Conservation (phyloP, 2,797 vertebrate genomes). For the Chaetophractus vellerosus region DNA sequence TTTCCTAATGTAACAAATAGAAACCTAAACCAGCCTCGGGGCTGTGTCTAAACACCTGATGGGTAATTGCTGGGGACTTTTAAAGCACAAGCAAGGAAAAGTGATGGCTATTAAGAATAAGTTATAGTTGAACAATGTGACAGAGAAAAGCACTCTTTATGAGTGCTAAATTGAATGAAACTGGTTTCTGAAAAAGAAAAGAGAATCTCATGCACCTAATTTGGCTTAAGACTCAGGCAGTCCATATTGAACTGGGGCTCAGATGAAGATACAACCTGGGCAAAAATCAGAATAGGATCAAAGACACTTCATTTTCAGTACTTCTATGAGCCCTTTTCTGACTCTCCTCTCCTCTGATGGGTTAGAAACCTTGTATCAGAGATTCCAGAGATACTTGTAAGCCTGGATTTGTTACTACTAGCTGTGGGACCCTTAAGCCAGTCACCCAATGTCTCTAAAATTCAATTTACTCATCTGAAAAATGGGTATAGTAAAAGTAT, state of each 20-base stretch:
- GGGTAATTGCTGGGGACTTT: conserved; percentile 80
- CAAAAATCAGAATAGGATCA: neutral
- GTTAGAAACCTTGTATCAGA: neutral
- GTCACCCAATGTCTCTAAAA: neutral
- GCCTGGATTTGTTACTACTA: neutral
- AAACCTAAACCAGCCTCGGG: conserved; percentile 61
- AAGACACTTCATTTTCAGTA: neutral
- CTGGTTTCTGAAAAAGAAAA: conserved; percentile 44
- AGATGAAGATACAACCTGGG: neutral
- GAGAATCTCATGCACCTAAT: neutral
- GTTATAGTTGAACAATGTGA: conserved; percentile 74
- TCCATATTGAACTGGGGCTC: neutral
- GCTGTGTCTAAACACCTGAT: conserved; percentile 80
- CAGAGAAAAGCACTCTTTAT: conserved; percentile 73
- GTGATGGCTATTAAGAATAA: conserved; percentile 64
- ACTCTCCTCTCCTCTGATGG: neutral
- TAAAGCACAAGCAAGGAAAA: conserved; percentile 66
- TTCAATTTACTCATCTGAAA: neutral
- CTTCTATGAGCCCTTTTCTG: neutral
- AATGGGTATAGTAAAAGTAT: neutral
- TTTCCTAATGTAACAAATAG: conserved; percentile 82
- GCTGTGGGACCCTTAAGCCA: neutral
- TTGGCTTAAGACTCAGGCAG: conserved; percentile 22
- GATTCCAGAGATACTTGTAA: neutral
- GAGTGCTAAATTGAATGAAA: conserved; percentile 67